Conservation (phyloP, 2,888 invertebrate species). For the Altica lythri region DNA sequence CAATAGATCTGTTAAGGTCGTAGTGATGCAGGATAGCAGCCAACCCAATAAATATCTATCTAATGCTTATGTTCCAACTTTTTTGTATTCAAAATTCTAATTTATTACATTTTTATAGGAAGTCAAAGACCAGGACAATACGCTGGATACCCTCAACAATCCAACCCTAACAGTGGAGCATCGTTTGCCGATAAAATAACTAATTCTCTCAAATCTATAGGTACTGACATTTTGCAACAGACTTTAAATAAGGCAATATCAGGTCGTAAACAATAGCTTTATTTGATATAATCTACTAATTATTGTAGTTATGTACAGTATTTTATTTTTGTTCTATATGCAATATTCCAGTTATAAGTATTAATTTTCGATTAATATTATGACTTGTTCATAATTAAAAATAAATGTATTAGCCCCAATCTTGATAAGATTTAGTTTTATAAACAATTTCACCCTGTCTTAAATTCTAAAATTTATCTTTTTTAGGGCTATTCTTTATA, state of each 20-base stretch:
- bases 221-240: conserved; percentile 54
- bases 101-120: conserved; percentile 9
- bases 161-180: conserved; percentile 32
- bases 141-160: conserved; percentile 11
- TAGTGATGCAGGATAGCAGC: too few species aligned
- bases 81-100: conserved; percentile 19
- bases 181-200: conserved; percentile 51
- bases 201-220: conserved; percentile 52
- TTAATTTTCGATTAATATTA: neutral
- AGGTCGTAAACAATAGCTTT: conserved; percentile 29
- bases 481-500: conserved; percentile 56
- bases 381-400: neutral
- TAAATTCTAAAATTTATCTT: too few species aligned
- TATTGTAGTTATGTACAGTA: too few species aligned
- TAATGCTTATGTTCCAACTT: too few species aligned
- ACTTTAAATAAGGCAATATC: conserved; percentile 45
- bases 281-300: neutral
- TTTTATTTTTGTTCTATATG: too few species aligned
- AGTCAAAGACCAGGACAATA: conserved; percentile 32
- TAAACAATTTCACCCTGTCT: conserved; percentile 42
- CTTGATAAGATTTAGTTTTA: neutral
- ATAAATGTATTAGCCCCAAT: neutral
- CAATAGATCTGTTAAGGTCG: too few species aligned
- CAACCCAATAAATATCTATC: neutral
- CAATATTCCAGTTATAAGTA: neutral